Conservation (phyloP, 2,797 vertebrate species). For the Menidia menidia region DNA sequence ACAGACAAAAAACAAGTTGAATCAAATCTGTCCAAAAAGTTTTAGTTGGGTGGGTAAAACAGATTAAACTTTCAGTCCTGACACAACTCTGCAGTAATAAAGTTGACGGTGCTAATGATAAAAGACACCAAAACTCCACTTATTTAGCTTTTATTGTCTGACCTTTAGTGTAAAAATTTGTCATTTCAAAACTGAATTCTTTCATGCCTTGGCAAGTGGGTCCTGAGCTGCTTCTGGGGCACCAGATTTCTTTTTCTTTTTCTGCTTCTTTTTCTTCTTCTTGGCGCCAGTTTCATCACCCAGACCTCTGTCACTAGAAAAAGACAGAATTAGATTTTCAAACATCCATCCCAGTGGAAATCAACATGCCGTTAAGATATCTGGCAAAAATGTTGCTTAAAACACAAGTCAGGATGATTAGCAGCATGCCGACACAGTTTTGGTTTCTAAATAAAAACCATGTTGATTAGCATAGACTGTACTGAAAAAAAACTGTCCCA, state of each 20-base stretch:
- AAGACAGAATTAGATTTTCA: slow-evolving; percentile 37
- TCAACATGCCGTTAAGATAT: neutral
- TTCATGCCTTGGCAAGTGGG: slow-evolving; percentile 87
- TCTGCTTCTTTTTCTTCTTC: slow-evolving; percentile 99
- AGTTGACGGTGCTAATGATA: neutral
- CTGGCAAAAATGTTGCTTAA: too few relatives aligned
- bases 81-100: neutral
- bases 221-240: slow-evolving; percentile 89
- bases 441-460: too few relatives aligned
- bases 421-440: too few relatives aligned
- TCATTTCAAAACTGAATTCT: neutral
- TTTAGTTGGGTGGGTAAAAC: neutral
- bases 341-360: slow-evolving; percentile 17
- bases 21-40: neutral
- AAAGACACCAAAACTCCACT: neutral
- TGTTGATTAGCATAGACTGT: too few relatives aligned
- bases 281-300: slow-evolving; percentile 93
- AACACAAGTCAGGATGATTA: too few relatives aligned
- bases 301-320: slow-evolving; percentile 86
- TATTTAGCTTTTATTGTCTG: neutral
- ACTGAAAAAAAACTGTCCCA: too few relatives aligned
- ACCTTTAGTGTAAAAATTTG: neutral
- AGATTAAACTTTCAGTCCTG: neutral
- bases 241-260: slow-evolving; percentile 94
- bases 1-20: neutral